Evolutionary conservation across 2,113 vertebrate species (phyloP).

Genomic region (Heterochromis multidens): DNA sequence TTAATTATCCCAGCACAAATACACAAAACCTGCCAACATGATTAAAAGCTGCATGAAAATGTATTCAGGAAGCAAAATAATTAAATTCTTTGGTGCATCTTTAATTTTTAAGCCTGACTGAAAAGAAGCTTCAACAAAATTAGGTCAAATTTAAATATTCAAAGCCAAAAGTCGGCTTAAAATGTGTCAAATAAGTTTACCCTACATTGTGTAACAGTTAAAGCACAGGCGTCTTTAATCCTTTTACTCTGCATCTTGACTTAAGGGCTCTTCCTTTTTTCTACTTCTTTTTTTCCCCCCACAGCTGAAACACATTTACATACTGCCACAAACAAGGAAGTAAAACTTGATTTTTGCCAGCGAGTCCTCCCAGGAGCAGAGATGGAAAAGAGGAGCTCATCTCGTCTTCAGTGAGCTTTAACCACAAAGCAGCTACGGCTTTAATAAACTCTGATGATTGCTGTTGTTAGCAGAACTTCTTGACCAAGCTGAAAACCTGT

Average conservation of each 20-base stretch:
- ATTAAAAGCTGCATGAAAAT: neutral
- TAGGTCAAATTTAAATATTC: neutral
- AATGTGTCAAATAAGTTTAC: neutral
- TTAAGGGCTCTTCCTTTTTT: neutral
- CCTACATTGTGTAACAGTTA: neutral
- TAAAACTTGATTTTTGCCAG: neutral
- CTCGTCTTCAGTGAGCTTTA: too few relatives aligned
- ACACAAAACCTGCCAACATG: neutral
- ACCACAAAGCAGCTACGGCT: neutral
- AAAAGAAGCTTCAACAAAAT: neutral
- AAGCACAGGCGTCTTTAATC: neutral
- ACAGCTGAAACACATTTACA: constrained; percentile 19
- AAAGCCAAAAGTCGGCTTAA: neutral
- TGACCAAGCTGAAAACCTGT: too few relatives aligned
- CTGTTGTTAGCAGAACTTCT: neutral
- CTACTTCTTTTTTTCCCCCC: rapidly evolving
- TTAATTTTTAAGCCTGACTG: neutral
- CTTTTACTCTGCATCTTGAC: neutral
- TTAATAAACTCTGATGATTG: neutral
- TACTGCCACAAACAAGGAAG: neutral
- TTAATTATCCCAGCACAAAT: neutral
- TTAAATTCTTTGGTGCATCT: neutral
- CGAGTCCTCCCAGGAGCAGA: neutral
- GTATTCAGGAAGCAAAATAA: neutral
- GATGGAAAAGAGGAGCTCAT: neutral